Conservation (phyloP, 2,888 invertebrate species). For the Cryptus armator region DNA sequence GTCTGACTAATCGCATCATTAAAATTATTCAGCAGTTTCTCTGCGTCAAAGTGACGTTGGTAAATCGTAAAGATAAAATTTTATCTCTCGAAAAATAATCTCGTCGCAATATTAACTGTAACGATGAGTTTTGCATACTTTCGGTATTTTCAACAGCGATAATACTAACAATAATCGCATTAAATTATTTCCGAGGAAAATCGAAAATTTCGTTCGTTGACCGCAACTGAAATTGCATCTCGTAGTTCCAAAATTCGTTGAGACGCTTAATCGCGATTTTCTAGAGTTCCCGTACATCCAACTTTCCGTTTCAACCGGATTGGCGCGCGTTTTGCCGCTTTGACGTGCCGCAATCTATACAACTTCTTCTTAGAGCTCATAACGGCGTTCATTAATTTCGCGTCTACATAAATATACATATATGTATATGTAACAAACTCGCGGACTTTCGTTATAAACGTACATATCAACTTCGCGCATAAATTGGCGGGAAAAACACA, state of each 20-base stretch:
- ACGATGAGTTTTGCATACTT: no score
- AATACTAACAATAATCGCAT: neutral
- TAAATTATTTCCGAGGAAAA: neutral
- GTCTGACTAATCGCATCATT: slow-evolving; percentile 17
- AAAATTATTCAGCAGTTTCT: neutral
- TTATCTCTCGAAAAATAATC: neutral
- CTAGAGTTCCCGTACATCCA: neutral
- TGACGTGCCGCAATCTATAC: slow-evolving; percentile 7
- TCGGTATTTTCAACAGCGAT: neutral
- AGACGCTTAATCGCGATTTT: neutral
- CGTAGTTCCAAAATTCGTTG: neutral
- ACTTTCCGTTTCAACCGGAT: slow-evolving; percentile 1
- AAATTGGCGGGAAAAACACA: no score
- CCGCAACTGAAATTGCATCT: neutral
- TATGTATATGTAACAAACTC: neutral
- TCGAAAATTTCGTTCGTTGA: neutral
- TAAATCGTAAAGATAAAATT: neutral
- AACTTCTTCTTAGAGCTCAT: slow-evolving; percentile 3
- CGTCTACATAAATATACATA: neutral
- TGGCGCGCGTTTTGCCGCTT: neutral
- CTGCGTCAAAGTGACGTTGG: neutral
- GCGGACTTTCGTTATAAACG: neutral
- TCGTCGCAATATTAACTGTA: no score
- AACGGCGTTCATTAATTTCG: slow-evolving; percentile 32
- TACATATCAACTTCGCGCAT: neutral